These are phyloP conservation scores for Malacoraja senta DNA, from an alignment of 2,797 vertebrate genomes.

Conservation along the genomic window DNA sequence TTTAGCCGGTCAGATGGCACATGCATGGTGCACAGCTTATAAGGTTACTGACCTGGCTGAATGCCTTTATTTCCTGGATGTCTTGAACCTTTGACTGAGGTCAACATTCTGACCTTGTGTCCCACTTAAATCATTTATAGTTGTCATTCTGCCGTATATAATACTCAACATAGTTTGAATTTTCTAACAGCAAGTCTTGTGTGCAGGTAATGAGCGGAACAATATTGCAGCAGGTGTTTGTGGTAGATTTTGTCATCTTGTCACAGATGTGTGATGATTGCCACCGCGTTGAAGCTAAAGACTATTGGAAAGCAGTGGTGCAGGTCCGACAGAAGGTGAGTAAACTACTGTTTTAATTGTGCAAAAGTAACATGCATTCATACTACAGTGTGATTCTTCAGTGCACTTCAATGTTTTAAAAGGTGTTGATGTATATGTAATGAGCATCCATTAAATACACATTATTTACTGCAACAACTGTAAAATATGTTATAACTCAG, in stretches of 20 bases:
- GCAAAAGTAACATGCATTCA: not conserved
- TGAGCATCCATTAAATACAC: not conserved
- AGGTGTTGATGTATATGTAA: not conserved
- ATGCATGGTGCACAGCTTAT: not conserved
- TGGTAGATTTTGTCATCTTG: constrained; percentile 81
- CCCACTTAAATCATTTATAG: not conserved
- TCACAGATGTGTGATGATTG: constrained; percentile 94
- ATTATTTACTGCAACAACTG: not conserved
- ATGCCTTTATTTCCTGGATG: not conserved
- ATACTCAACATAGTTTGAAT: not conserved
- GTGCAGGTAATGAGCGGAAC: constrained; percentile 87
- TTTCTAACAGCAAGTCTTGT: not conserved
- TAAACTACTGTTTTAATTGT: not conserved
- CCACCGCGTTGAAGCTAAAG: constrained; percentile 93
- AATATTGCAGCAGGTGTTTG: constrained; percentile 92
- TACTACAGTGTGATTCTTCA: not conserved
- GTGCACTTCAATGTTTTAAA: not conserved
- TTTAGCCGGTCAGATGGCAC: not conserved
- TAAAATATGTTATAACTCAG: too few species aligned
- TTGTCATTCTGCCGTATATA: not conserved
- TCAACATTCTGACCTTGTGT: not conserved
- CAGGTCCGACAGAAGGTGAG: constrained; percentile 91
- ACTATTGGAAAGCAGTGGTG: constrained; percentile 96
- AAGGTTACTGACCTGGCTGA: not conserved
- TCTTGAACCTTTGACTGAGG: not conserved